Evolutionary conservation across 1,140 invertebrate species (phyloP).

Genomic region (Caenorhabditis tropicalis): DNA sequence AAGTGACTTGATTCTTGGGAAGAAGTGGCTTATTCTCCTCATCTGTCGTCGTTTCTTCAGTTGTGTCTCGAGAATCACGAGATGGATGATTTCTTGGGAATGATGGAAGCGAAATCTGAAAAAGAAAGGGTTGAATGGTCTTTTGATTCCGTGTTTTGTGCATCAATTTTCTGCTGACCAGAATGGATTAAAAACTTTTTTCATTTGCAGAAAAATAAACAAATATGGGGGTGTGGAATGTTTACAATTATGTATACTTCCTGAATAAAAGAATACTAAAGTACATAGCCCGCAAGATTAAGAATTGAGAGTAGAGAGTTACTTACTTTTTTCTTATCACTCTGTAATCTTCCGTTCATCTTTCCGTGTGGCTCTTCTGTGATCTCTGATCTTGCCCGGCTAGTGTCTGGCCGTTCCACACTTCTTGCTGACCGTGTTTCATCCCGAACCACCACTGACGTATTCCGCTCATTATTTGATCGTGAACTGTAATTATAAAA

Average conservation of each 20-base stretch:
- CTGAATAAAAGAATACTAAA: no score
- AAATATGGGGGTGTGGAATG: no score
- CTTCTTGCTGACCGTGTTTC: constrained; percentile 1
- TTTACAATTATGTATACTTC: neutral
- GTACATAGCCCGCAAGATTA: no score
- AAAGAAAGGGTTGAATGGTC: neutral
- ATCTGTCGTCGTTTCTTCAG: constrained; percentile 43
- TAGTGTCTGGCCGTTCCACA: neutral
- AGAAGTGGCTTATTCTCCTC: constrained; percentile 49
- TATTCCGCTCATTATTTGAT: neutral
- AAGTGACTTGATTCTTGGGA: neutral
- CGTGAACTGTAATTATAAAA: neutral
- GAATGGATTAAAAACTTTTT: neutral
- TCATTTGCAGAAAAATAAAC: neutral
- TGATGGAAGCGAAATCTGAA: constrained; percentile 33
- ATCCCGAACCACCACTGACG: neutral
- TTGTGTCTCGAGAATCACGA: constrained; percentile 41
- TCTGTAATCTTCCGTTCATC: neutral
- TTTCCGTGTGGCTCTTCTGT: neutral
- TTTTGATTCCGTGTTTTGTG: neutral
- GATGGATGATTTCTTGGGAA: neutral
- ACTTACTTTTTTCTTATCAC: neutral
- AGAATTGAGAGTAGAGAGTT: no score
- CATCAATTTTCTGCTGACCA: neutral
- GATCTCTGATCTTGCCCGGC: neutral